Conservation (phyloP, 2,888 invertebrate species). For the Dicyrtomina minuta region DNA sequence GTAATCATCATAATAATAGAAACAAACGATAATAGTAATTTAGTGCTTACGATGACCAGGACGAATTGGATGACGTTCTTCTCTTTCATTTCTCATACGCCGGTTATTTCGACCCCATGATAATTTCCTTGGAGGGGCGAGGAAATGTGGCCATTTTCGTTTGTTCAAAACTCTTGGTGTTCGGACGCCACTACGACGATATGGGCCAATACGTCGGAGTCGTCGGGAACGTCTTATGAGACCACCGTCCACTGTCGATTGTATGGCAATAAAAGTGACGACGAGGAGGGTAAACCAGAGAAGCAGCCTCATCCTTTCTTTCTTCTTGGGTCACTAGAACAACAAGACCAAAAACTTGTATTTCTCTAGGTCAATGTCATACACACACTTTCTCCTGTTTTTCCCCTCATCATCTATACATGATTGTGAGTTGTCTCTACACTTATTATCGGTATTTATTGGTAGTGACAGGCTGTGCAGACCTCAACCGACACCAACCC, state of each 20-base stretch:
- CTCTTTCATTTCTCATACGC: constrained; percentile 16
- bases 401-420: background rate
- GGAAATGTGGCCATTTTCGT: constrained; percentile 29
- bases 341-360: constrained; percentile 52
- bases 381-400: constrained; percentile 46
- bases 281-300: constrained; percentile 41
- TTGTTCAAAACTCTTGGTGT: constrained; percentile 6
- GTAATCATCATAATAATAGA: too few relatives aligned
- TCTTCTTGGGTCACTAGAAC: constrained; percentile 53
- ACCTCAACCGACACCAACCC: too few relatives aligned
- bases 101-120: constrained; percentile 15
- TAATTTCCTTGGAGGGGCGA: constrained; percentile 28
- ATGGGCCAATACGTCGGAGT: constrained; percentile 21
- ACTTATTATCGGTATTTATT: too few relatives aligned
- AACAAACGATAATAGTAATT: too few relatives aligned
- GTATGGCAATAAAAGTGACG: constrained; percentile 29
- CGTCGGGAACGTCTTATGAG: constrained; percentile 26
- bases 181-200: background rate
- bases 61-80: constrained; percentile 17
- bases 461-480: too few relatives aligned
- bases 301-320: constrained; percentile 42
- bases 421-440: too few relatives aligned
- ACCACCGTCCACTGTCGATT: constrained; percentile 25
- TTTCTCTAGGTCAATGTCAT: constrained; percentile 53
- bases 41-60: constrained; percentile 22